These are phyloP conservation scores for Drosophila suzukii DNA, from an alignment of 1,140 invertebrate genomes.

Conservation along the genomic window DNA sequence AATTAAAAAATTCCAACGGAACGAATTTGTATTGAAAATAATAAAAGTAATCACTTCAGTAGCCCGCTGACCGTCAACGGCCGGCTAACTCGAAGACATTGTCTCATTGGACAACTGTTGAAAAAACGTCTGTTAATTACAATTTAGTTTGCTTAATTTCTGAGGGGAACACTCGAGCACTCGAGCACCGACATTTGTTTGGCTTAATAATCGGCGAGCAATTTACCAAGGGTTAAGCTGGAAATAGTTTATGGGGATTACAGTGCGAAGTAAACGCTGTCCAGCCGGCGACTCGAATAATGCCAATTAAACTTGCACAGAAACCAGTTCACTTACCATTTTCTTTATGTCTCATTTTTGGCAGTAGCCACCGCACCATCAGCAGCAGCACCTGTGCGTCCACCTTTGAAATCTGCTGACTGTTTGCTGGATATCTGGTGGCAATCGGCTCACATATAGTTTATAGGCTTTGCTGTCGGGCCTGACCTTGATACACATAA, in stretches of 20 bases:
- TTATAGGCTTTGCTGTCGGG: conserved; percentile 69
- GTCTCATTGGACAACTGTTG: conserved; percentile 46
- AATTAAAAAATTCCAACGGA: conserved; percentile 41
- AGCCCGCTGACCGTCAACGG: conserved; percentile 37
- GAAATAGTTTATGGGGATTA: conserved; percentile 60
- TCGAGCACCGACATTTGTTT: conserved; percentile 28
- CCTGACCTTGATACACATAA: conserved; percentile 77
- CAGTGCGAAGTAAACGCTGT: conserved; percentile 51
- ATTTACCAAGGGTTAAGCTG: conserved; percentile 45
- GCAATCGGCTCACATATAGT: conserved; percentile 59
- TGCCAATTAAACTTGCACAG: conserved; percentile 75
- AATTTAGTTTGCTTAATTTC: conserved; percentile 54
- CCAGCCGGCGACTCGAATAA: conserved; percentile 65
- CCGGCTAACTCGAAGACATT: conserved; percentile 25
- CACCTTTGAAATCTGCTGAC: conserved; percentile 58
- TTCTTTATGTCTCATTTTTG: conserved; percentile 51
- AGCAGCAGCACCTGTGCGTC: conserved; percentile 50
- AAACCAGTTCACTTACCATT: conserved; percentile 72
- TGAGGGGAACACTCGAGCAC: conserved; percentile 35
- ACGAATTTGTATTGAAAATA: conserved; percentile 60
- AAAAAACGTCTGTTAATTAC: conserved; percentile 46
- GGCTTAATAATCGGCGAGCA: conserved; percentile 46
- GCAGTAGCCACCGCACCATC: conserved; percentile 42
- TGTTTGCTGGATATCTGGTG: conserved; percentile 25
- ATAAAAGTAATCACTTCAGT: conserved; percentile 51